Conservation (phyloP, 2,797 vertebrate genomes). For the Halcyon badia region DNA sequence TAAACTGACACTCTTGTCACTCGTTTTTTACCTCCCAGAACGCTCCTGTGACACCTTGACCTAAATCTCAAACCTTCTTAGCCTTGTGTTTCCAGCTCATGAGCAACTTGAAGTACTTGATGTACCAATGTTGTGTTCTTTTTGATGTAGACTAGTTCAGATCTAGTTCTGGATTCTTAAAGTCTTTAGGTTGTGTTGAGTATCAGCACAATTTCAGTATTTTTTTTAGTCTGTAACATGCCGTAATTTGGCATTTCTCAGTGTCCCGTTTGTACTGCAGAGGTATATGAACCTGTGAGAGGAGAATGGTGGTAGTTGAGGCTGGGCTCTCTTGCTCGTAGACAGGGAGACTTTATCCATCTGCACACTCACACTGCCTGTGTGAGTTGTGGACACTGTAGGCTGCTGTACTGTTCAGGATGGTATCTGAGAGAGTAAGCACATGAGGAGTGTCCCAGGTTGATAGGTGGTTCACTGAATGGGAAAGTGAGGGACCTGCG, state of each 20-base stretch:
- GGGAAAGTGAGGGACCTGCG: not conserved
- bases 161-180: not conserved
- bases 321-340: not conserved
- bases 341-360: not conserved
- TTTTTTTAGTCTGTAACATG: not conserved
- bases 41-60: not conserved
- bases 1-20: not conserved
- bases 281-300: fast-evolving
- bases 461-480: not conserved
- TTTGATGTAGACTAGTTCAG: not conserved
- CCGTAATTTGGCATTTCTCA: not conserved
- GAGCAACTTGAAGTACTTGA: not conserved
- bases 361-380: not conserved
- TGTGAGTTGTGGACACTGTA: not conserved
- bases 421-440: not conserved
- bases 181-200: not conserved
- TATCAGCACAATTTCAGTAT: not conserved
- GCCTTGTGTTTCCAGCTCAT: not conserved
- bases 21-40: not conserved
- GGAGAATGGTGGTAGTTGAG: not conserved
- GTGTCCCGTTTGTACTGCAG: not conserved
- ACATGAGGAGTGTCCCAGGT: not conserved
- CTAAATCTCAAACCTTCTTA: not conserved
- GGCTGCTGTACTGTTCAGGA: not conserved
- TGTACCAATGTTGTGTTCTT: not conserved